phyloP scores from a whole-genome alignment of 2,888 invertebrate genomes.

The Sclerodermus sp. region DNA sequence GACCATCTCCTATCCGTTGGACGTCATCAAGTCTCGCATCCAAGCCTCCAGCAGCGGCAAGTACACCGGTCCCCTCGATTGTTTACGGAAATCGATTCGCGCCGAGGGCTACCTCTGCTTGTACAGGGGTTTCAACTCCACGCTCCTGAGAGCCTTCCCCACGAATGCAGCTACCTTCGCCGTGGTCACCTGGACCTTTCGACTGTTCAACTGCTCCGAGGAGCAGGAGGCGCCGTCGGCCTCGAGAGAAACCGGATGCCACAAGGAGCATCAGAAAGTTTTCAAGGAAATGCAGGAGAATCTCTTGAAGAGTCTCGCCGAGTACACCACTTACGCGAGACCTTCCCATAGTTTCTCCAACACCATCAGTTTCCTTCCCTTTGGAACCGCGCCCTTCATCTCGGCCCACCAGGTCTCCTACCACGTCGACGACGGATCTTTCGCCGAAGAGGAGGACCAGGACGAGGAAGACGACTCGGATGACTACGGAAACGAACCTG shows the following conservation, averaged over 20 bases:
- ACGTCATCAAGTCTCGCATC: slow-evolving; percentile 85
- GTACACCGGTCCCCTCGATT: slow-evolving; percentile 75
- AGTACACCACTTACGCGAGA: too few species aligned
- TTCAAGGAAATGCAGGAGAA: too few species aligned
- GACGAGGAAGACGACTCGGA: too few species aligned
- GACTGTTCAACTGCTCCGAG: slow-evolving; percentile 51
- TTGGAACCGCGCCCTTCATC: too few species aligned
- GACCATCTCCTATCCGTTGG: slow-evolving; percentile 83
- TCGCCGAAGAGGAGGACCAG: too few species aligned
- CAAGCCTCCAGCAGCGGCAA: slow-evolving; percentile 71
- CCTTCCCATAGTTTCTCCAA: too few species aligned
- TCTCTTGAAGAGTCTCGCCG: too few species aligned
- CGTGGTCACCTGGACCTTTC: slow-evolving; percentile 79
- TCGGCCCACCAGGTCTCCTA: too few species aligned
- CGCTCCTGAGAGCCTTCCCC: slow-evolving; percentile 85
- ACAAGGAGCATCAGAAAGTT: too few species aligned
- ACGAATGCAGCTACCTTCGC: slow-evolving; percentile 92
- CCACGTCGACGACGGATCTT: too few species aligned
- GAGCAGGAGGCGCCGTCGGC: neutral
- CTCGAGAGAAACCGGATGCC: neutral
- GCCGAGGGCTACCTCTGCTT: slow-evolving; percentile 74
- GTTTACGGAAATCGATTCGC: slow-evolving; percentile 69
- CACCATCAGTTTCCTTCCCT: too few species aligned
- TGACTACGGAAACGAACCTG: too few species aligned
- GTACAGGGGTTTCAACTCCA: slow-evolving; percentile 75